Percentiles rank a stretch among this genome's conserved stretches.
These are phyloP conservation scores for Parotia lawesii DNA, from an alignment of 2,113 vertebrate species.

Conservation along the genomic window DNA sequence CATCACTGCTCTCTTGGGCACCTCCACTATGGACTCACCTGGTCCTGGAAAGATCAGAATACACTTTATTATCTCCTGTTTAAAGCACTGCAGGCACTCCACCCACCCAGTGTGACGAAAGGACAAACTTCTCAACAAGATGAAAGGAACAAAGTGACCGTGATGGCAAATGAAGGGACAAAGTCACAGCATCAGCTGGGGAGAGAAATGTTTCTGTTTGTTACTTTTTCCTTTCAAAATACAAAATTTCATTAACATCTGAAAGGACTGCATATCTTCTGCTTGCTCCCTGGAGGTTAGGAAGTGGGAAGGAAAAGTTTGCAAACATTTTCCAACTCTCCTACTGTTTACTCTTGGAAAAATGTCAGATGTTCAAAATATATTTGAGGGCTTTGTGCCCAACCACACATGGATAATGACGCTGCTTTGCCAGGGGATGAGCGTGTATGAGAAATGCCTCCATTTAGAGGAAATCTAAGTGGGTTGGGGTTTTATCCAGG, in stretches of 20 bases:
- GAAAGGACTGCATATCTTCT: background rate
- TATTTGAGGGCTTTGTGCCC: background rate
- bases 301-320: background rate
- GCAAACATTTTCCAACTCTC: background rate
- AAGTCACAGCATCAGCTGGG: background rate
- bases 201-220: background rate
- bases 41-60: background rate
- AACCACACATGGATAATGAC: accelerated
- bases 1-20: too few relatives aligned
- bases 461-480: background rate
- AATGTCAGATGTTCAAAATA: background rate
- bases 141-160: background rate
- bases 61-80: background rate
- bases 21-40: background rate
- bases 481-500: background rate
- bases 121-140: background rate
- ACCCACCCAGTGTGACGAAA: background rate
- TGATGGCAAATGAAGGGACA: background rate
- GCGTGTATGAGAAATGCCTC: background rate
- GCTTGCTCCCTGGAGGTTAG: background rate
- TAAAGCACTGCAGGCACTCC: background rate
- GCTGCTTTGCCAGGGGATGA: background rate
- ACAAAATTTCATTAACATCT: background rate
- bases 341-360: background rate
- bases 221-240: background rate